Base-by-base conservation (phyloP, 1,140 invertebrate species). In the Micrasema minimum region DNA sequence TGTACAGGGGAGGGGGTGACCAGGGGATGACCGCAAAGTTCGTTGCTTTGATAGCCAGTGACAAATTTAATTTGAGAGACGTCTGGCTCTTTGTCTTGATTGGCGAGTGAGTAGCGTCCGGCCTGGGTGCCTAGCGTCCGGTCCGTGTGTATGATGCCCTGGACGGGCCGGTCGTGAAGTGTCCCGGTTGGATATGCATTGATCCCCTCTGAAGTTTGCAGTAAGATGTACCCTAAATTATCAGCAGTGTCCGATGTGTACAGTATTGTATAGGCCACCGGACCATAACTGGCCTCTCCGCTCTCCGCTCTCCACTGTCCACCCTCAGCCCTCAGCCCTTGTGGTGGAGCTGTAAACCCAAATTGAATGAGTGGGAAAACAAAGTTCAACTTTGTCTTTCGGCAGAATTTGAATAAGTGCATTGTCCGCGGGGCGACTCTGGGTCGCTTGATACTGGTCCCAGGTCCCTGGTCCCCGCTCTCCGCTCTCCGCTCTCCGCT, bases 31-130 rank as follows among this genome's bases (percentile, higher is more conserved):
- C 53, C 53, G 31, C 53, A 57, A 57, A 57, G 53, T 57, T 57
- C 53, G 53, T 31, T 31, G 50, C 71, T 72, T 68, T 72, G 71
- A 72, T 72, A 37, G 71, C 61, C 55, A 41, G 65, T 67, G 71
- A 72, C 71, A 72, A 72, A 72, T 72, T 72, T 68, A 72, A 72
- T 72, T 72, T 72, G 65, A 10, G 38, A 16, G 22, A 38, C 41
- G 66, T 23, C 55, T 69, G 55, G 65, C 65, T 57, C 59, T 68
- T 72, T 72, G 71, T 72, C 71, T 72, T 72, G 71, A 72, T 72
- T 67, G 65, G 59, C 50, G 26, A 20, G n/a, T n/a, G 51, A 18
- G 48, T 51, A 18, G 12, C 48, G 43, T 16, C 12, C 37, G 20
- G 22, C n/a, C n/a, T 45, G 43, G 18, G 43, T 45, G n/a, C n/a